Evolutionary conservation across 2,113 vertebrate species (phyloP).

Genomic region (Upupa epops): DNA sequence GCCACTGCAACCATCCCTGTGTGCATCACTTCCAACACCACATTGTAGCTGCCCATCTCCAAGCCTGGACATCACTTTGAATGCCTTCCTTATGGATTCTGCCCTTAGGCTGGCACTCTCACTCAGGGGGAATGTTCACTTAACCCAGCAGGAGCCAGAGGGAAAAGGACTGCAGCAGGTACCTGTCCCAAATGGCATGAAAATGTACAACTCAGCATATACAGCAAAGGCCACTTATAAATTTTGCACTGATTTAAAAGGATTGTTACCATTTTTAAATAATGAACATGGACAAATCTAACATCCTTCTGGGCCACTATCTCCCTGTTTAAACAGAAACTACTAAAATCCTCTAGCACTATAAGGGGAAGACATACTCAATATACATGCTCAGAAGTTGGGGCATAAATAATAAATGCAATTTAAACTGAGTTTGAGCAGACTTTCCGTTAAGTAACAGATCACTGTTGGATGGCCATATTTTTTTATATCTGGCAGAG

Average conservation of each 20-base stretch:
- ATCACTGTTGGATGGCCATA: conserved; percentile 66
- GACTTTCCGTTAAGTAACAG: conserved; percentile 69
- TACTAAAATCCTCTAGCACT: conserved; percentile 13
- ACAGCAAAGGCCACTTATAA: neutral
- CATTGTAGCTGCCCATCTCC: neutral
- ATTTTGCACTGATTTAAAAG: conserved; percentile 2
- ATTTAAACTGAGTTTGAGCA: conserved; percentile 70
- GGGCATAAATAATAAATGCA: conserved; percentile 71
- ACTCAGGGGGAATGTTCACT: neutral
- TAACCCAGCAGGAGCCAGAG: neutral
- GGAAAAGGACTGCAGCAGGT: neutral
- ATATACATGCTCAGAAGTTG: conserved; percentile 4
- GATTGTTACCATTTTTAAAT: neutral
- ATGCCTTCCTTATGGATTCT: neutral
- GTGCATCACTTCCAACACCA: neutral
- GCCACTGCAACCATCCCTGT: neutral
- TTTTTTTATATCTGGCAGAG: conserved; percentile 67
- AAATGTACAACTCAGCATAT: neutral
- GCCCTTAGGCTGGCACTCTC: neutral
- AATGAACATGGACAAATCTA: neutral
- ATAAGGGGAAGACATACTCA: neutral
- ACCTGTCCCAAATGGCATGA: neutral
- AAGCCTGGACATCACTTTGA: neutral
- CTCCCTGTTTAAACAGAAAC: conserved; percentile 20
- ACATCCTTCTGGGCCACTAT: neutral